These are phyloP conservation scores for Drosophila equinoxialis DNA, from an alignment of 1,140 invertebrate genomes.

Conservation along the genomic window DNA sequence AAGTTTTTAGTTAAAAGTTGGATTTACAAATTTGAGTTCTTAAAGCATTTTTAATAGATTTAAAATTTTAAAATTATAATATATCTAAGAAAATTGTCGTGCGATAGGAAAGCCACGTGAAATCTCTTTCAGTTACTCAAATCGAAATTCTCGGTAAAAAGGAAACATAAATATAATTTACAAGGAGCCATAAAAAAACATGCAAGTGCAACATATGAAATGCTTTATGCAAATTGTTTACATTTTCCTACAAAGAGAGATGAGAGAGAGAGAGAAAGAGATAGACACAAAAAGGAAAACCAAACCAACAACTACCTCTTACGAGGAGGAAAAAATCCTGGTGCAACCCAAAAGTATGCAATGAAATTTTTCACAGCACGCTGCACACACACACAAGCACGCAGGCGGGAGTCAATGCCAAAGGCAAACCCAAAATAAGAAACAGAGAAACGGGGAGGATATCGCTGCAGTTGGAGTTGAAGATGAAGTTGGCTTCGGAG, in stretches of 20 bases:
- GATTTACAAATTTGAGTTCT: too few relatives aligned
- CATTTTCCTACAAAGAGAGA: constrained; percentile 46
- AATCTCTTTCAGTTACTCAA: background rate
- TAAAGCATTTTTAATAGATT: too few relatives aligned
- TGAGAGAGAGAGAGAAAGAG: too few relatives aligned
- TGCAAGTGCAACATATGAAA: constrained; percentile 52
- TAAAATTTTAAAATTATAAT: too few relatives aligned
- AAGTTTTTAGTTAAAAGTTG: too few relatives aligned
- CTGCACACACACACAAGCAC: constrained; percentile 5
- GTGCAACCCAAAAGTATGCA: constrained; percentile 50
- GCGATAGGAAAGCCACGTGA: background rate
- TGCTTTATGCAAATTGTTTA: constrained; percentile 74
- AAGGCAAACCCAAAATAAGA: background rate
- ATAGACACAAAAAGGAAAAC: background rate
- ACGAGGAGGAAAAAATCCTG: constrained; percentile 15
- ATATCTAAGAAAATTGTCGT: background rate
- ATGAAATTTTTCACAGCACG: constrained; percentile 51
- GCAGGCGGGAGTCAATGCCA: constrained; percentile 34
- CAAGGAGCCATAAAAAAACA: constrained; percentile 33
- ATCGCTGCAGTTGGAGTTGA: background rate
- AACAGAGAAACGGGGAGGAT: constrained; percentile 11
- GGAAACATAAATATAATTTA: constrained; percentile 53
- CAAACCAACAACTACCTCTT: background rate
- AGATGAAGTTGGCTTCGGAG: constrained; percentile 2
- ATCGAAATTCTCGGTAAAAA: background rate